A percentile compares a stretch with the other conserved stretches of the same genome.
Evolutionary conservation across 2,888 invertebrate genomes (phyloP).

Genomic region (Melikaiella ostensackeni): DNA sequence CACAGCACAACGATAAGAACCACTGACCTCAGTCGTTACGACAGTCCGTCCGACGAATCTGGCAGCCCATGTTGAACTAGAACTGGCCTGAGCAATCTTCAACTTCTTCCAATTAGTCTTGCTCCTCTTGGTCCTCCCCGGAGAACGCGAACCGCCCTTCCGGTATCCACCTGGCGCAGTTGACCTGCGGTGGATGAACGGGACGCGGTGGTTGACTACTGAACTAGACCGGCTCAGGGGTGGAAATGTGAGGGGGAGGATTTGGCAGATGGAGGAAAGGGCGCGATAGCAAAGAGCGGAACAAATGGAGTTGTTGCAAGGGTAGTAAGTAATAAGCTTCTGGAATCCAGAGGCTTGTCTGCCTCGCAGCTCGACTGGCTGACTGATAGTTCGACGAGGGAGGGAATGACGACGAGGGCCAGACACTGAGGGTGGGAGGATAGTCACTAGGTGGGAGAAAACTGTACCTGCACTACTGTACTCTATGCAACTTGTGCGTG

Average conservation of each 20-base stretch:
- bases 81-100: not conserved
- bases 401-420: constrained; percentile 17
- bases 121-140: not conserved
- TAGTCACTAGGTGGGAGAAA: constrained; percentile 13
- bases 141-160: constrained; percentile 34
- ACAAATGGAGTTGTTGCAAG: constrained; percentile 17
- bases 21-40: constrained; percentile 33
- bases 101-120: not conserved
- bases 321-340: constrained; percentile 42
- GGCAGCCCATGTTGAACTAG: constrained; percentile 20
- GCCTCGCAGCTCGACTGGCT: constrained; percentile 42
- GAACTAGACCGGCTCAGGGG: constrained; percentile 44
- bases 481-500: not conserved
- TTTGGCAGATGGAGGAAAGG: constrained; percentile 10
- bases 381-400: constrained; percentile 28
- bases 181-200: constrained; percentile 49
- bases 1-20: constrained; percentile 21
- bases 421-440: constrained; percentile 23
- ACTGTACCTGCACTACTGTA: constrained; percentile 3
- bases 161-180: constrained; percentile 46
- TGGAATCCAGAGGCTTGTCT: constrained; percentile 35
- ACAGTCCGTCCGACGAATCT: constrained; percentile 2
- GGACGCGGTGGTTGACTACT: constrained; percentile 51
- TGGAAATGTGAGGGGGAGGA: constrained; percentile 24
- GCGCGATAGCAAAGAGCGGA: constrained; percentile 2